Conservation (phyloP, 2,888 invertebrate genomes). For the Teleogryllus oceanicus region DNA sequence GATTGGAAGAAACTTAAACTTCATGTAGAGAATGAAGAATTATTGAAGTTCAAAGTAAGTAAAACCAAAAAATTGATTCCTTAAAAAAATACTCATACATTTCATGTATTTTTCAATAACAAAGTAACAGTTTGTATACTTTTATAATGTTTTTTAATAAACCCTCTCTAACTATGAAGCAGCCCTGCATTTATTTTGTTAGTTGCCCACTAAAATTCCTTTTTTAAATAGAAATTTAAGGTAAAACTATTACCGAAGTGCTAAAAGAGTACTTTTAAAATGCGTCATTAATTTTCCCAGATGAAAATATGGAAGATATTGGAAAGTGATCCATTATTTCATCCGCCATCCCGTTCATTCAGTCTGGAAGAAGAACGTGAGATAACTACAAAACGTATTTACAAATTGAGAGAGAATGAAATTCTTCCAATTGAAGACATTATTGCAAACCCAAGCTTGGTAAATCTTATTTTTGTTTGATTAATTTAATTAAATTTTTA, state of each 20-base stretch:
- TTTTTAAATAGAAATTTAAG: too few relatives aligned
- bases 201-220: too few relatives aligned
- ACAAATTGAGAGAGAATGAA: conserved; percentile 55
- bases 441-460: conserved; percentile 40
- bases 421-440: conserved; percentile 58
- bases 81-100: background rate
- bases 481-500: background rate
- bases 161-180: background rate
- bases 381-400: conserved; percentile 34
- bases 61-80: background rate
- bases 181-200: too few relatives aligned
- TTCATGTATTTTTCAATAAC: too few relatives aligned
- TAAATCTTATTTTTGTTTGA: conserved; percentile 31
- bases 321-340: conserved; percentile 50
- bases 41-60: conserved; percentile 50
- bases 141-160: background rate
- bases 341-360: conserved; percentile 42
- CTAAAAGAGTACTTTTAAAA: too few relatives aligned
- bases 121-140: background rate
- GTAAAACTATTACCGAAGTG: too few relatives aligned
- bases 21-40: conserved; percentile 51
- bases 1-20: conserved; percentile 52
- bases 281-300: conserved; percentile 41
- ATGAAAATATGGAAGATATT: conserved; percentile 47
- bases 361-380: conserved; percentile 46